A percentile compares a stretch with the other conserved stretches of the same genome.
Conservation (phyloP, 2,888 invertebrate genomes). For the Rhingia rostrata region DNA sequence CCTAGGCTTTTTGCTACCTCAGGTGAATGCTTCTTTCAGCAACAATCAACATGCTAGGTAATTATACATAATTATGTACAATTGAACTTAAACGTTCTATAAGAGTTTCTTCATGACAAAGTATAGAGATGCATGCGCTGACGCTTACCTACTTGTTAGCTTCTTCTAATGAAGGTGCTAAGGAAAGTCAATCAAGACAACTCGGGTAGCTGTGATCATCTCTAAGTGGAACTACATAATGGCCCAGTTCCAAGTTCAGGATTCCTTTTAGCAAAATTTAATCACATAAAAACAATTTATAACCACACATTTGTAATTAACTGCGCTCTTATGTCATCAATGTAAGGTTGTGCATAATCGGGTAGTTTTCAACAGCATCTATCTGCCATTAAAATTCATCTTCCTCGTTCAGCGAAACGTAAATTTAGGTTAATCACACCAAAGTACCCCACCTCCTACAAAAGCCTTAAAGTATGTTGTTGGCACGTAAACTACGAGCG, state of each 20-base stretch:
- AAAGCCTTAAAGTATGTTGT: not conserved
- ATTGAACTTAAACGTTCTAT: no score
- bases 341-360: constrained; percentile 2
- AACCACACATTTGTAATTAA: constrained; percentile 2
- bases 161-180: constrained; percentile 16
- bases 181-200: constrained; percentile 6
- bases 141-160: not conserved
- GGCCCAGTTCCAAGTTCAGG: constrained; percentile 20
- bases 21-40: no score
- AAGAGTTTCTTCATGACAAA: no score
- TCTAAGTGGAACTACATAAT: constrained; percentile 28
- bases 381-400: constrained; percentile 10
- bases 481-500: not conserved
- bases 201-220: not conserved
- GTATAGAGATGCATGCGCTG: no score
- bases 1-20: no score
- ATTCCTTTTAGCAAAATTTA: not conserved
- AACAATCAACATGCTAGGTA: no score
- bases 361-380: not conserved
- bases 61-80: no score
- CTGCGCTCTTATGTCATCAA: constrained; percentile 27
- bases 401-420: not conserved
- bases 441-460: not conserved
- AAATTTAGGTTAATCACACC: constrained; percentile 31
- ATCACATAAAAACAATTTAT: not conserved